Evolutionary conservation across 2,797 vertebrate species (phyloP).

Genomic region (Pantherophis vulpinus): DNA sequence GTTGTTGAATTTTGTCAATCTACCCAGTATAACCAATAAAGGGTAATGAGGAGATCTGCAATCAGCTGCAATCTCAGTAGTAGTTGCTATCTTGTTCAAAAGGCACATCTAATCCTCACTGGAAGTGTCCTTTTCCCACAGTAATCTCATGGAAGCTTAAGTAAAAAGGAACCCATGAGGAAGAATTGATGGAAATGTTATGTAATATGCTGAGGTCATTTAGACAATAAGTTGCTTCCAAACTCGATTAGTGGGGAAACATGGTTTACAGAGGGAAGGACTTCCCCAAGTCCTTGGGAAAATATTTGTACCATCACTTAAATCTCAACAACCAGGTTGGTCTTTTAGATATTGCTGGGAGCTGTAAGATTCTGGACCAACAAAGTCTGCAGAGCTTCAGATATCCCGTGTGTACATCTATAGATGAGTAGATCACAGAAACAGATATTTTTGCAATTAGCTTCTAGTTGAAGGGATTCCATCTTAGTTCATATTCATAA

Average conservation of each 20-base stretch:
- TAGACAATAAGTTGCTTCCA: conserved; percentile 49
- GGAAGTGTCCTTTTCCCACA: not conserved
- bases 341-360: not conserved
- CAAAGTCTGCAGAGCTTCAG: not conserved
- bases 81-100: not conserved
- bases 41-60: not conserved
- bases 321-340: not conserved
- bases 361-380: not conserved
- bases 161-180: conserved; percentile 43
- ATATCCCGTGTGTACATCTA: not conserved
- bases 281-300: not conserved
- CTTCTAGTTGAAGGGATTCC: not conserved
- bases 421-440: not conserved
- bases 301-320: not conserved
- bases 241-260: conserved; percentile 46
- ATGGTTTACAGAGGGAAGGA: conserved; percentile 32
- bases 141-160: not conserved
- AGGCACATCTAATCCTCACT: not conserved
- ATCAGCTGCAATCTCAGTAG: not conserved
- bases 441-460: not conserved
- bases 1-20: not conserved
- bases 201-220: conserved; percentile 43
- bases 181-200: conserved; percentile 21
- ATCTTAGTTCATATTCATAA: not conserved
- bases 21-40: not conserved